phyloP scores from a whole-genome alignment of 37 sponge, comb jelly and placozoan species.

The Beroe forskalii region DNA sequence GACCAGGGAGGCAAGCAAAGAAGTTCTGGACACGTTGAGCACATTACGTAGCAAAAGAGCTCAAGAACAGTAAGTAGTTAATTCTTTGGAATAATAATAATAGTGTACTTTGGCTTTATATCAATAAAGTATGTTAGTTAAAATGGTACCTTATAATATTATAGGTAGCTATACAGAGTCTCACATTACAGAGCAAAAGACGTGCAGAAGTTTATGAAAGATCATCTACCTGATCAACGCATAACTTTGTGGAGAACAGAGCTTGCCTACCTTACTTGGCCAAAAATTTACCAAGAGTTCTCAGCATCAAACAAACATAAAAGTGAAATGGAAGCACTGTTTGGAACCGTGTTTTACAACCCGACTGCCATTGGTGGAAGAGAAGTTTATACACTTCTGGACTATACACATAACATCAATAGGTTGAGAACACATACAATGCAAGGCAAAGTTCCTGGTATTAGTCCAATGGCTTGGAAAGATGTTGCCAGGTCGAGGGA shows the following conservation, averaged over 20 bases:
- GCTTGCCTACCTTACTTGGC: not conserved
- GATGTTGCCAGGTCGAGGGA: not conserved
- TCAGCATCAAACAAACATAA: not conserved
- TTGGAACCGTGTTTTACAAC: not conserved
- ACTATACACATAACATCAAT: not conserved
- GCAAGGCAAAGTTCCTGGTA: not conserved
- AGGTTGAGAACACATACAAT: not conserved
- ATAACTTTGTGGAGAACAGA: not conserved
- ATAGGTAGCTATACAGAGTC: too few species aligned
- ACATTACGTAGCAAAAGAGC: too few species aligned
- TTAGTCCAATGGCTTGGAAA: not conserved
- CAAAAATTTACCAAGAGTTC: not conserved
- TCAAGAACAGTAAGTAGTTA: too few species aligned
- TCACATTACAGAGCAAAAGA: too few species aligned
- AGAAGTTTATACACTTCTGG: not conserved
- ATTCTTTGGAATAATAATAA: too few species aligned
- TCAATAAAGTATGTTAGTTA: too few species aligned
- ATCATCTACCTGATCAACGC: too few species aligned
- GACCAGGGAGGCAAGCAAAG: too few species aligned
- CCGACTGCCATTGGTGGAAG: not conserved
- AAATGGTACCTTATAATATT: too few species aligned
- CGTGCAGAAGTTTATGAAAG: too few species aligned
- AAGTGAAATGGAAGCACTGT: not conserved
- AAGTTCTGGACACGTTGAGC: too few species aligned
- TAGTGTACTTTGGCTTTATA: too few species aligned